Percentiles rank a stretch among this genome's conserved stretches.
These are phyloP conservation scores for Acanthurus leucopareius DNA, from an alignment of 2,797 vertebrate genomes.

Conservation along the genomic window DNA sequence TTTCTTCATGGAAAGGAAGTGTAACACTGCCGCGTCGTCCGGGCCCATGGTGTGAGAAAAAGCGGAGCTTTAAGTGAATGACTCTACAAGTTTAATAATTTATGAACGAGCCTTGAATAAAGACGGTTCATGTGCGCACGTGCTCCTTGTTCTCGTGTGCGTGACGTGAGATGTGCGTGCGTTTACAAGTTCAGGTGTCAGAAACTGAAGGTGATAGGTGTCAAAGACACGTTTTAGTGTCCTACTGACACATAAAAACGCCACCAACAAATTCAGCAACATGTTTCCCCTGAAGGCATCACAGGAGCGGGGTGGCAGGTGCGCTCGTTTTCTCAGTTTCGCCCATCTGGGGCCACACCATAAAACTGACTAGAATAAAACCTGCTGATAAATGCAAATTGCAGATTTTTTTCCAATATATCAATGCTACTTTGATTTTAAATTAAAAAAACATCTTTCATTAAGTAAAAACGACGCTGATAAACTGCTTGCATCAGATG, in stretches of 20 bases:
- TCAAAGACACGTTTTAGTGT: background rate
- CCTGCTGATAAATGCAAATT: background rate
- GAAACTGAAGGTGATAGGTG: background rate
- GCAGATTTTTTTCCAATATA: too few species aligned
- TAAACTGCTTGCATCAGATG: constrained; percentile 37
- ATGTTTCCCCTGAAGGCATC: background rate
- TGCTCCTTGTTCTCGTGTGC: constrained; percentile 47
- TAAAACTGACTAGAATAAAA: constrained; percentile 13
- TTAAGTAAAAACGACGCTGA: background rate
- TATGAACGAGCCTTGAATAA: constrained; percentile 34
- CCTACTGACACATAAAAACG: background rate
- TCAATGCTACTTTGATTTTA: background rate
- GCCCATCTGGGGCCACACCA: constrained; percentile 15
- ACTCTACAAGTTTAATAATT: constrained; percentile 58
- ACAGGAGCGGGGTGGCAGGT: constrained; percentile 15
- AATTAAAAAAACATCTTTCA: background rate
- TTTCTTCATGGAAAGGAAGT: background rate
- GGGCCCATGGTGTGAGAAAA: constrained; percentile 4
- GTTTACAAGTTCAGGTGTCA: constrained; percentile 55
- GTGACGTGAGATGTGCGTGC: constrained; percentile 34
- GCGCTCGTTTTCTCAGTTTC: constrained; percentile 23
- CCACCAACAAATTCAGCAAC: background rate
- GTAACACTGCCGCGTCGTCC: background rate
- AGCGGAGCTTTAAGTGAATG: constrained; percentile 35
- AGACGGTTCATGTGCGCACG: constrained; percentile 40